Evolutionary conservation across 2,797 vertebrate species (phyloP).

Genomic region (Pangasius mekongensis): DNA sequence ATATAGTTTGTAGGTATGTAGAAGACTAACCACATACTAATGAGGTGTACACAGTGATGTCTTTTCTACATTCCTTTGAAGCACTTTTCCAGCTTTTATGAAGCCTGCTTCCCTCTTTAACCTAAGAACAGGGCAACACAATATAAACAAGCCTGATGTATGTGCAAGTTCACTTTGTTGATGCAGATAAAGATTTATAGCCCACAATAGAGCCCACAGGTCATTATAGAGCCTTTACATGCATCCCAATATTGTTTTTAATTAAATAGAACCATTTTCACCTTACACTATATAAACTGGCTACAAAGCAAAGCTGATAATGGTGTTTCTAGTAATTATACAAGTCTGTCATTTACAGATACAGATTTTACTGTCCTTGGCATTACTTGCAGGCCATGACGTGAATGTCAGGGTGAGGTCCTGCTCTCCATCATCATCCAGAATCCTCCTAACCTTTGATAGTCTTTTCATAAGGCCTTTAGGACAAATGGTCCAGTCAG

Average conservation of each 20-base stretch:
- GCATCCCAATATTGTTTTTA: neutral
- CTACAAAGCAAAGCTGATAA: neutral
- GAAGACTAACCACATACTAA: neutral
- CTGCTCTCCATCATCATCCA: neutral
- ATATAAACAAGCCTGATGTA: neutral
- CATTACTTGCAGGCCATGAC: no score
- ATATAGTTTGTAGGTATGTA: neutral
- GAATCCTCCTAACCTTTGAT: neutral
- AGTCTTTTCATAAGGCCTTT: neutral
- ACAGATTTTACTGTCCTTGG: neutral
- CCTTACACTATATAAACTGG: neutral
- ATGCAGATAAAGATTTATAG: neutral
- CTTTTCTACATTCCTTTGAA: neutral
- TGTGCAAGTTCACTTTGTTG: neutral
- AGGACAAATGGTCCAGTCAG: neutral
- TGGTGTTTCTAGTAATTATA: neutral
- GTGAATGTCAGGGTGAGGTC: neutral
- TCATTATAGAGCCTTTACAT: neutral
- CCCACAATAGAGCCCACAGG: neutral
- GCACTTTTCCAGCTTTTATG: neutral
- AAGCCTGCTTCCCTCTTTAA: neutral
- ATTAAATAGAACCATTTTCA: neutral
- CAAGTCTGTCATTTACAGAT: neutral
- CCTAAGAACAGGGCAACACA: neutral
- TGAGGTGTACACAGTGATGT: neutral